Conservation (phyloP, 2,797 vertebrate species). For the Hemibagrus guttatus region DNA sequence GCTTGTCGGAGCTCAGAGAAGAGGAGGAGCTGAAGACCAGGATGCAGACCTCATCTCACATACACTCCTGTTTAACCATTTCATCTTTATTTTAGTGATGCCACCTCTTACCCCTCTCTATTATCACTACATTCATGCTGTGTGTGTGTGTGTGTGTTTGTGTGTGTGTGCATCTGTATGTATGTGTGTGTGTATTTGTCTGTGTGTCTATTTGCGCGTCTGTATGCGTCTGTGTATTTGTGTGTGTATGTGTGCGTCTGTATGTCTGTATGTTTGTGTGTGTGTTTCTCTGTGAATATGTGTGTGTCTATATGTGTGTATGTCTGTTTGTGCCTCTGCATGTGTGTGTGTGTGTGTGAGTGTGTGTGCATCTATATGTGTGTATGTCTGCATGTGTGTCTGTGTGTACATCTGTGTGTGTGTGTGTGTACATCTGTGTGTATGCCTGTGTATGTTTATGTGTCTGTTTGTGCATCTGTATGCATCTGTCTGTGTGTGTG, state of each 20-base stretch:
- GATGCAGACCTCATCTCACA: not conserved
- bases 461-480: no score
- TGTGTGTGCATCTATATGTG: no score
- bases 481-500: no score
- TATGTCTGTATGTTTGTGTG: no score
- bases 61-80: not conserved
- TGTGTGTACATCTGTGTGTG: no score
- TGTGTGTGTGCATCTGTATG: conserved; percentile 20
- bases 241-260: no score
- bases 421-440: no score
- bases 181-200: no score
- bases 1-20: conserved; percentile 19
- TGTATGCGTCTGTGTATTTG: no score
- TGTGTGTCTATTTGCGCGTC: no score
- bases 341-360: conserved; percentile 15
- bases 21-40: not conserved
- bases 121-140: not conserved
- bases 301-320: conserved; percentile 36
- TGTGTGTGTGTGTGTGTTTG: conserved; percentile 36
- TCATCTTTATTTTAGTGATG: not conserved
- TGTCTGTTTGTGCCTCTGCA: conserved; percentile 37
- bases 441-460: no score
- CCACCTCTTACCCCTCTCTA: not conserved
- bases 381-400: no score
- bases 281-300: not conserved